Evolutionary conservation across 2,797 vertebrate species (phyloP).

Genomic region (Bucorvus abyssinicus): DNA sequence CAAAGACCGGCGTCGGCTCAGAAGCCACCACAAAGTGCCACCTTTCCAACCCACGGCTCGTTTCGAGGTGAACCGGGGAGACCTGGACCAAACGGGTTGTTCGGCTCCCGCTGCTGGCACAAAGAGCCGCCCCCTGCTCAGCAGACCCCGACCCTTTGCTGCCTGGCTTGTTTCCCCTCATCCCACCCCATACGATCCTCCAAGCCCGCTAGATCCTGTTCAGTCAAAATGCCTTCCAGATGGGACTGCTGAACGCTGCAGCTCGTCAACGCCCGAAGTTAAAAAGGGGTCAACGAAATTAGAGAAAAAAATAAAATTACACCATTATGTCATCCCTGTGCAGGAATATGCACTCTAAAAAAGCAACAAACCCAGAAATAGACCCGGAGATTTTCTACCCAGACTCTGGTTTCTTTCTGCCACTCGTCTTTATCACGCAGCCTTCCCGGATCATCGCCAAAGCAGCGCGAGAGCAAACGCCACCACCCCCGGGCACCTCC

Average conservation of each 20-base stretch:
- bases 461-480: neutral
- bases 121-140: constrained; percentile 42
- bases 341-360: constrained; percentile 12
- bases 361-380: neutral
- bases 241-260: constrained; percentile 62
- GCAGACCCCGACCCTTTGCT: constrained; percentile 8
- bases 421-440: neutral
- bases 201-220: constrained; percentile 61
- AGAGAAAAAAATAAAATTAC: neutral
- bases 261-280: constrained; percentile 65
- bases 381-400: neutral
- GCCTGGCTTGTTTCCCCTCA: constrained; percentile 6
- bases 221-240: constrained; percentile 76
- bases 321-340: constrained; percentile 20
- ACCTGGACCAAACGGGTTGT: constrained; percentile 33
- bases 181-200: constrained; percentile 66
- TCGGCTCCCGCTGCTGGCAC: constrained; percentile 32
- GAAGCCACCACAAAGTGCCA: constrained; percentile 60
- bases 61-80: constrained; percentile 43
- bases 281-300: constrained; percentile 64
- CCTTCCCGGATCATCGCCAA: neutral
- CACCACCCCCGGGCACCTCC: neutral
- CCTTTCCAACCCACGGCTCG: constrained; percentile 55
- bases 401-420: neutral
- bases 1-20: constrained; percentile 37